Base-by-base conservation (phyloP, 2,113 vertebrate genomes). In the Trematomus loennbergii region DNA sequence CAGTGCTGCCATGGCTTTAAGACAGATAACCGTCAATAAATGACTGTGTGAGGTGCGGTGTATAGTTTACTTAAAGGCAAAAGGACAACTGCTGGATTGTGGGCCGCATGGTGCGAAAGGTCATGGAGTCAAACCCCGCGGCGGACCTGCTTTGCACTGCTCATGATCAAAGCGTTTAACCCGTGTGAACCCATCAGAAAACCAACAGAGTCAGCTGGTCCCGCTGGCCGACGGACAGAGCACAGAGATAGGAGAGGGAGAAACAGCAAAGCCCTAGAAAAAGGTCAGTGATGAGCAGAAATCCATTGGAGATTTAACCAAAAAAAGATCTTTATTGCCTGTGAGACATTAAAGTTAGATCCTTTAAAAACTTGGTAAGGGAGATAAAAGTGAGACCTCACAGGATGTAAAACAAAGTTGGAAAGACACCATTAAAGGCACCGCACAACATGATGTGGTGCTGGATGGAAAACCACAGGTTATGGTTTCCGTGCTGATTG, bases 151-250 rank as follows among this genome's bases (percentile, higher is more conserved):
- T 46, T 60, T 6, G 5, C 72, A 52, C 61, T 20, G 29, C 71
- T 83, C 59, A 33, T 68, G 64, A 90, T 87, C 71, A 75, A 81
- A 86, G 84, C 82, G 46, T 88, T 92, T 88, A 88, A 88, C 85
- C 83, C 20, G 1, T 25, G 53, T 91, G 80, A 93, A 84, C 79
- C 67, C 58, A 72, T 82, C 77, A 71, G 60, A 76, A 83, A 82
- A 72, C 55, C 57, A 66, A 63, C 50, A 58, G 59, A 87, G 52
- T 89, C 81, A 83, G 86, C 82, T 70, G 72, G 18, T 68, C 25
- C 48, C 49, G 52, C 57, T 57, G 69, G 40, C 4, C 2, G 68
- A 75, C 15, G 68, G 52, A 36, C 16, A 17, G 63, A 75, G 46
- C 49, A 25, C 45, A 77, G 9, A 29, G 40, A 60, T 18, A 60